phyloP scores from a whole-genome alignment of 2,797 vertebrate genomes.

The Eutrigla gurnardus region DNA sequence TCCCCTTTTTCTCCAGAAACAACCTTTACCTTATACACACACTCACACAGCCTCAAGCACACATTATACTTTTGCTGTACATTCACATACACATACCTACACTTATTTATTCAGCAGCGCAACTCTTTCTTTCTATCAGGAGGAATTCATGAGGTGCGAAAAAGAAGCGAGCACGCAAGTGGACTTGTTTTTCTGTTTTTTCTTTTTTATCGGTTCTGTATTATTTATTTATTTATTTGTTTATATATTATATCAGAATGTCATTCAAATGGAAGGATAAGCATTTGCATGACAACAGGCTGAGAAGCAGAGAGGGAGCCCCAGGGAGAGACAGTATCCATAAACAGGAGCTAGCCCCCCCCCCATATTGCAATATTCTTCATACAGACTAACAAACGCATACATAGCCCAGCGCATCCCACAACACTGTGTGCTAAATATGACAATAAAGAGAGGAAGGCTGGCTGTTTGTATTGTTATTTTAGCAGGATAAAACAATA shows the following conservation, averaged over 20 bases:
- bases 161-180: slow-evolving; percentile 59
- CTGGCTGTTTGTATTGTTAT: slow-evolving; percentile 76
- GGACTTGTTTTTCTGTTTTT: slow-evolving; percentile 81
- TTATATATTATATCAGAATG: slow-evolving; percentile 94
- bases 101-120: slow-evolving; percentile 73
- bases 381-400: slow-evolving; percentile 74
- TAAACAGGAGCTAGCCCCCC: slow-evolving; percentile 78
- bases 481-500: slow-evolving; percentile 78
- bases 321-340: slow-evolving; percentile 88
- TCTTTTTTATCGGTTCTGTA: slow-evolving; percentile 70
- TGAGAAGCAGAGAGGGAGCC: slow-evolving; percentile 83
- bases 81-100: slow-evolving; percentile 31
- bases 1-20: slow-evolving; percentile 42
- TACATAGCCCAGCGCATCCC: slow-evolving; percentile 64
- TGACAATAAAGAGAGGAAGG: slow-evolving; percentile 75
- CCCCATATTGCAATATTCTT: slow-evolving; percentile 74
- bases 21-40: slow-evolving; percentile 53
- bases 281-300: slow-evolving; percentile 98
- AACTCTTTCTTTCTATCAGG: slow-evolving; percentile 80
- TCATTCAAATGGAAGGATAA: slow-evolving; percentile 98
- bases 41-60: neutral
- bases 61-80: slow-evolving; percentile 31
- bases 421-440: slow-evolving; percentile 74
- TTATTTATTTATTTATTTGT: slow-evolving; percentile 68
- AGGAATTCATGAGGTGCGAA: slow-evolving; percentile 86